phyloP scores from a whole-genome alignment of 2,797 vertebrate species.

The Potorous gilbertii region DNA sequence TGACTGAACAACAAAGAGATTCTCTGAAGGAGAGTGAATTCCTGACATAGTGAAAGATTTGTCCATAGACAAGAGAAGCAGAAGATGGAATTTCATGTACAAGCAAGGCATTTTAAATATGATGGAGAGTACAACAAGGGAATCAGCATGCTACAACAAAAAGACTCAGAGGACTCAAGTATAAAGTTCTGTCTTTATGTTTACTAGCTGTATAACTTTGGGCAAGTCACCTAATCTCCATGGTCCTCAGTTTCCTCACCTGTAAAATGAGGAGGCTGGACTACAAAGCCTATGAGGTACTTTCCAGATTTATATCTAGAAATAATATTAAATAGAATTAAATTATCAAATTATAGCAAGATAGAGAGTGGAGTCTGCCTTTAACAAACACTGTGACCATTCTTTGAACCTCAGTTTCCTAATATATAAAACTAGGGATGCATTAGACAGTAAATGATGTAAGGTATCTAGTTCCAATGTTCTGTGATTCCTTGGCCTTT shows the following conservation, averaged over 20 bases:
- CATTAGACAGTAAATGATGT: not conserved
- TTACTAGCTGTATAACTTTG: not conserved
- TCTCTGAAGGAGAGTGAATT: not conserved
- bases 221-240: not conserved
- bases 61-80: not conserved
- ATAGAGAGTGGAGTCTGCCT: not conserved
- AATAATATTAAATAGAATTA: not conserved
- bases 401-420: not conserved
- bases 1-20: not conserved
- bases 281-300: not conserved
- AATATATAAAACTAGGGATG: not conserved
- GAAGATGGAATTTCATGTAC: not conserved
- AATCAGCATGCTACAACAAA: not conserved
- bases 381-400: not conserved
- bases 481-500: not conserved
- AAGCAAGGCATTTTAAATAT: not conserved
- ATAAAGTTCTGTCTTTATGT: not conserved
- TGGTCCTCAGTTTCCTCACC: not conserved
- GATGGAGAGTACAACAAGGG: not conserved
- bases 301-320: not conserved
- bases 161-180: not conserved
- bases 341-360: not conserved
- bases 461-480: not conserved
- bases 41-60: not conserved
- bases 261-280: not conserved